Evolutionary conservation across 2,797 vertebrate genomes (phyloP), one percentile per base, ranked within the genome.

Genomic region (Eospalax fontanierii): DNA sequence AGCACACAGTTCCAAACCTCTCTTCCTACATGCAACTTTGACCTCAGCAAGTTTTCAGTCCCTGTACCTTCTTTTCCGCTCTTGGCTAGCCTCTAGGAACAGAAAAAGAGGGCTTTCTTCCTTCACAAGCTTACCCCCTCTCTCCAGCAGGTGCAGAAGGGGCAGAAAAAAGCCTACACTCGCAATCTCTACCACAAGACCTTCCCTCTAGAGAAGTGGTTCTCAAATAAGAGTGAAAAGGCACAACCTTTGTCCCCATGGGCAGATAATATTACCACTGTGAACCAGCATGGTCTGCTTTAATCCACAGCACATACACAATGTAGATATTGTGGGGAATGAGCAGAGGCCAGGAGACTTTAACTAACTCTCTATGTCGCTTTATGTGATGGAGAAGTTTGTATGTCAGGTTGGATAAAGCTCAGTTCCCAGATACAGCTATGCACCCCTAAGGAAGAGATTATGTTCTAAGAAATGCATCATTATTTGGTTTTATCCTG

Each of bases 241-340:
- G 63, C 3, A 10, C 50, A 54, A 71, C 21, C 33, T 0, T 43
- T 16, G 8, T 81, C 40, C 63, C 38, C 22, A 3, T 43, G 8
- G 85, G 35, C 4, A 35, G 43, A 65, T 30, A 63, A 9, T 9
- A 4, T 26, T 74, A 63, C 4, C 6, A 38, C 30, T 54, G 4
- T 24, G 33, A 7, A n/a, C 8, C 46, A 63, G 71, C 40, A 46
- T 2, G 1, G 16, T 80, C 59, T 43, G 68, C 65, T 82, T 63
- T 50, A 21, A 21, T 79, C 21, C 28, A 86, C 30, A 26, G 28
- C 40, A 54, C 40, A 57, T 3, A 1, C 35, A 0, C 0, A 0
- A 59, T 2, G 24, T 30, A 10, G 7, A 33, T 2, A 2, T 24
- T 63, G n/a, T 28, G 26, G 19, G 46, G 87, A 91, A 59, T n/a